Evolutionary conservation across 2,113 vertebrate species (phyloP).

Genomic region (Parotia lawesii): DNA sequence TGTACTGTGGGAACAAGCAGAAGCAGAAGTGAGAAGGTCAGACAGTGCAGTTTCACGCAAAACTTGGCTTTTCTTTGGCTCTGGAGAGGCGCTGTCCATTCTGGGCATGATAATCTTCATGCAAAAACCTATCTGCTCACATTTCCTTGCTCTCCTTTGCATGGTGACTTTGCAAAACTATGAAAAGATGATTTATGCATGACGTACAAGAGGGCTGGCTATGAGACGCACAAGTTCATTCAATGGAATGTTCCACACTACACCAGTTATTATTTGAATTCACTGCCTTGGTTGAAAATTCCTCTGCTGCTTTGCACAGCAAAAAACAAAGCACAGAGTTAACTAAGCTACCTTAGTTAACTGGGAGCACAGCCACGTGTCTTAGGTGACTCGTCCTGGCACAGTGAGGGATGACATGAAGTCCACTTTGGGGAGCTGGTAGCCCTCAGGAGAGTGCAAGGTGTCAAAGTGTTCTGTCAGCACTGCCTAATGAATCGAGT

Average conservation of each 20-base stretch:
- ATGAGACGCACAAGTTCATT: background rate
- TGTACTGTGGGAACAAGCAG: background rate
- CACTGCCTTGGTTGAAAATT: background rate
- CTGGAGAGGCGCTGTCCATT: background rate
- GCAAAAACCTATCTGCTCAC: background rate
- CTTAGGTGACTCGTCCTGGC: background rate
- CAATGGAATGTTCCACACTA: background rate
- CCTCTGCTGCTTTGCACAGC: background rate
- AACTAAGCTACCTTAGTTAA: background rate
- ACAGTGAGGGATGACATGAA: background rate
- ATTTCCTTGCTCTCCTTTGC: background rate
- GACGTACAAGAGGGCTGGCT: background rate
- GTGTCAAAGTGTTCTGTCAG: background rate
- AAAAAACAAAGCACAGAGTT: background rate
- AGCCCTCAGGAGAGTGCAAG: background rate
- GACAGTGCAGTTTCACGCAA: background rate
- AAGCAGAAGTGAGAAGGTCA: background rate
- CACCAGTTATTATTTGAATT: background rate
- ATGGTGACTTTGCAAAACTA: background rate
- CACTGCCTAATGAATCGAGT: background rate
- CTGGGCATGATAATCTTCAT: background rate
- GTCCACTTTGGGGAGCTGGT: background rate
- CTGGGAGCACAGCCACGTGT: accelerated
- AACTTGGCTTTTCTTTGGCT: background rate
- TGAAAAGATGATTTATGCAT: background rate